Conservation (phyloP, 2,113 vertebrate species). For the Prolemur simus region DNA sequence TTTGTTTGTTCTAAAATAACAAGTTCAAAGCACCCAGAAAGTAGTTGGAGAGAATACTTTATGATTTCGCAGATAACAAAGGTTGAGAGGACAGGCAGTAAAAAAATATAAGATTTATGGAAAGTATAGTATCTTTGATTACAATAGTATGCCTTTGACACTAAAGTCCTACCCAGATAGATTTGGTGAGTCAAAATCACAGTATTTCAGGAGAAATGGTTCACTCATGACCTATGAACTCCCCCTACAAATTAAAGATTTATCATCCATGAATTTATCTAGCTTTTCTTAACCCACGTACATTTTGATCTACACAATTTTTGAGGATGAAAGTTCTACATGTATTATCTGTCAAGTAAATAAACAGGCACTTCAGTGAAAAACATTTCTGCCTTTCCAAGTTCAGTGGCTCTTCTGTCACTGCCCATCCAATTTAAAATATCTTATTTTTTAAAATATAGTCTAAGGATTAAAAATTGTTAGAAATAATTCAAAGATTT, state of each 20-base stretch:
- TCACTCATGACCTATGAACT: not conserved
- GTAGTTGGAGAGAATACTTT: not conserved
- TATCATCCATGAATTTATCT: not conserved
- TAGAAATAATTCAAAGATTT: constrained; percentile 11
- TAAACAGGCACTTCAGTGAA: not conserved
- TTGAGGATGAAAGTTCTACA: not conserved
- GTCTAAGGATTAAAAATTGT: not conserved
- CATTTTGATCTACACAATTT: not conserved
- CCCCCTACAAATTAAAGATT: not conserved
- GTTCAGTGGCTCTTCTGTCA: not conserved
- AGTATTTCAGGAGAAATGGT: not conserved
- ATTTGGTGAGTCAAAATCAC: not conserved
- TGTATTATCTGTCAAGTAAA: not conserved
- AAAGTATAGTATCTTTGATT: not conserved
- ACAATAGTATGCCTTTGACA: not conserved
- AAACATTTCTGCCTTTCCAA: constrained; percentile 7
- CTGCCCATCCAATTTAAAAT: not conserved
- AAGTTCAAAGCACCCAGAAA: constrained; percentile 9
- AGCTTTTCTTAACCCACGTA: not conserved
- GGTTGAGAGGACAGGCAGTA: not conserved
- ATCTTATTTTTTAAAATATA: not conserved
- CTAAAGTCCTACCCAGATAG: not conserved
- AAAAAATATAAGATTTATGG: not conserved
- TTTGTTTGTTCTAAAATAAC: constrained; percentile 31
- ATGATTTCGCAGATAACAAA: not conserved